Conservation (phyloP, 2,888 invertebrate species). For the Napeogenes sylphis region DNA sequence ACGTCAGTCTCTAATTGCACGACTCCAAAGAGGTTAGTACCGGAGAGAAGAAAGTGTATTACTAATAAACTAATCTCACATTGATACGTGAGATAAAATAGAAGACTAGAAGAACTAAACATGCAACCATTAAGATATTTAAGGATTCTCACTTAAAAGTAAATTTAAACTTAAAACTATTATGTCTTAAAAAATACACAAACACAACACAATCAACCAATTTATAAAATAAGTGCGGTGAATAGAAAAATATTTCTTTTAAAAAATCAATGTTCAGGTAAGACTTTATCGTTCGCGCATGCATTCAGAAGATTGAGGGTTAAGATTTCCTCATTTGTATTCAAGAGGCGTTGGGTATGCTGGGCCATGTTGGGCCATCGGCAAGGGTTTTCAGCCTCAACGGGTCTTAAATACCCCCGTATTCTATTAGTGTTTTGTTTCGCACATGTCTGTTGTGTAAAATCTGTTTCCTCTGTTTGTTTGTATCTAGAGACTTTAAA, state of each 20-base stretch:
- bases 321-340: slow-evolving; percentile 68
- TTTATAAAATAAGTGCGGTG: slow-evolving; percentile 9
- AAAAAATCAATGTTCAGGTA: slow-evolving; percentile 61
- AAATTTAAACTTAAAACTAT: too few species aligned
- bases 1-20: too few species aligned
- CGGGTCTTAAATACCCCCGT: slow-evolving; percentile 53
- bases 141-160: too few species aligned
- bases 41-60: too few species aligned
- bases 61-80: too few species aligned
- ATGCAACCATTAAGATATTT: too few species aligned
- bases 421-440: slow-evolving; percentile 53
- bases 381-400: slow-evolving; percentile 48
- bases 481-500: slow-evolving; percentile 2
- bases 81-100: too few species aligned
- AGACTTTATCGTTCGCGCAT: slow-evolving; percentile 51
- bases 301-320: slow-evolving; percentile 63
- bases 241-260: slow-evolving; percentile 36
- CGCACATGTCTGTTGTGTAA: slow-evolving; percentile 23
- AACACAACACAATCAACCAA: too few species aligned
- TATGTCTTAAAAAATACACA: too few species aligned
- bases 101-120: too few species aligned
- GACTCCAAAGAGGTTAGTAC: too few species aligned
- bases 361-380: slow-evolving; percentile 29
- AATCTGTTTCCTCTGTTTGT: slow-evolving; percentile 12
- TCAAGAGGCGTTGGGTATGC: slow-evolving; percentile 44